Conservation (phyloP, 2,113 vertebrate genomes). For the Phaethon lepturus region DNA sequence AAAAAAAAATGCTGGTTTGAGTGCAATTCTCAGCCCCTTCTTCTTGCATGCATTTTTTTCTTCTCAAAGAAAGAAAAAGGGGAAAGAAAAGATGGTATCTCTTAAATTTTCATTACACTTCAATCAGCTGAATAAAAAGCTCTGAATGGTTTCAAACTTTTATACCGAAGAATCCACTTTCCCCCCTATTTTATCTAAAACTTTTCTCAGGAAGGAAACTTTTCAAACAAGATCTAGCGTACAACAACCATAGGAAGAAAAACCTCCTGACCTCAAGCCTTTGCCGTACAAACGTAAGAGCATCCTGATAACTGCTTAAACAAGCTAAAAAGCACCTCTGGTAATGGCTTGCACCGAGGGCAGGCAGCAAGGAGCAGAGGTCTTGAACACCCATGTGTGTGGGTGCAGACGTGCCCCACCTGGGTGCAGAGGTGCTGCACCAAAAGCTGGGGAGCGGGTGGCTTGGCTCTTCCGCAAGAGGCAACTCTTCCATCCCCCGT, state of each 20-base stretch:
- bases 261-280: neutral
- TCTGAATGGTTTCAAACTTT: neutral
- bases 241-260: neutral
- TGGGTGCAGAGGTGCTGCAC: neutral
- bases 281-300: neutral
- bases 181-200: neutral
- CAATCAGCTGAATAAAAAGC: neutral
- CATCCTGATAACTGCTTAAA: neutral
- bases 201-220: neutral
- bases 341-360: neutral
- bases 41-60: neutral
- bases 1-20: neutral
- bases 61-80: neutral
- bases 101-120: constrained; percentile 22
- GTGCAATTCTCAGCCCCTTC: neutral
- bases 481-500: neutral
- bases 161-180: neutral
- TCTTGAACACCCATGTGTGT: neutral
- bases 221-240: neutral
- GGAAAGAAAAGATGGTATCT: neutral
- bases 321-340: neutral
- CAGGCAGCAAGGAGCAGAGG: neutral
- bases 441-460: neutral
- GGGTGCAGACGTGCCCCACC: neutral
- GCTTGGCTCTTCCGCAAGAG: accelerated